Percentiles rank a stretch among this genome's conserved stretches.
Conservation (phyloP, 2,113 vertebrate species). For the Bufo gargarizans region DNA sequence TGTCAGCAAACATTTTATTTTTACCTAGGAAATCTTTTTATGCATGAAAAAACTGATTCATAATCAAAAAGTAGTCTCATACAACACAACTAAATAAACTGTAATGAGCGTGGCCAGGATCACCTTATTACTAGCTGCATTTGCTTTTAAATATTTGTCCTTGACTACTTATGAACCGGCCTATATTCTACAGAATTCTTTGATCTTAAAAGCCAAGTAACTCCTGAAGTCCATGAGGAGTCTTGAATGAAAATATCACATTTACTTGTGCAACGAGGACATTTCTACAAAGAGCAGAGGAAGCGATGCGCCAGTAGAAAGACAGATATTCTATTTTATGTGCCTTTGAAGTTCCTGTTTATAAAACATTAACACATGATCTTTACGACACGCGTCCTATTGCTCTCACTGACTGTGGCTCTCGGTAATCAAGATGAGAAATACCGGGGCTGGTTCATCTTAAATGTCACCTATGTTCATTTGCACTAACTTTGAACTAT, state of each 20-base stretch:
- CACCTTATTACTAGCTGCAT: neutral
- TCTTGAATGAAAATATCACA: slow-evolving; percentile 51
- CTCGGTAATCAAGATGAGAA: slow-evolving; percentile 49
- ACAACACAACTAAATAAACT: slow-evolving; percentile 4
- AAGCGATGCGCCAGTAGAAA: slow-evolving; percentile 44
- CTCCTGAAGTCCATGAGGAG: slow-evolving; percentile 25
- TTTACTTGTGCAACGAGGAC: slow-evolving; percentile 31
- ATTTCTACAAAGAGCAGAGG: slow-evolving; percentile 39
- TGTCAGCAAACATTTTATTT: neutral
- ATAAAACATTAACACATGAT: slow-evolving; percentile 59
- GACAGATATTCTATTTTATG: slow-evolving; percentile 58
- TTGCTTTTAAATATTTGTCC: slow-evolving; percentile 48
- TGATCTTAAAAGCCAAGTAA: slow-evolving; percentile 43
- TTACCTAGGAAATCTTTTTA: neutral
- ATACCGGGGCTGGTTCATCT: slow-evolving; percentile 27
- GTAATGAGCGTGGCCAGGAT: neutral
- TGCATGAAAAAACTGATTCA: neutral
- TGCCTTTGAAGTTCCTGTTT: slow-evolving; percentile 57
- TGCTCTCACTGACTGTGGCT: slow-evolving; percentile 18
- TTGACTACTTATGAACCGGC: slow-evolving; percentile 36
- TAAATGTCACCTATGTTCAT: slow-evolving; percentile 54
- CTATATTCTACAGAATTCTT: slow-evolving; percentile 36
- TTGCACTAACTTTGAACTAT: slow-evolving; percentile 43
- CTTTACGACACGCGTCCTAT: slow-evolving; percentile 48
- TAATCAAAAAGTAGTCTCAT: neutral